Evolutionary conservation across 2,888 invertebrate species (phyloP), one percentile per base, ranked within the genome.

Genomic region (Caenorhabditis zanzibari): DNA sequence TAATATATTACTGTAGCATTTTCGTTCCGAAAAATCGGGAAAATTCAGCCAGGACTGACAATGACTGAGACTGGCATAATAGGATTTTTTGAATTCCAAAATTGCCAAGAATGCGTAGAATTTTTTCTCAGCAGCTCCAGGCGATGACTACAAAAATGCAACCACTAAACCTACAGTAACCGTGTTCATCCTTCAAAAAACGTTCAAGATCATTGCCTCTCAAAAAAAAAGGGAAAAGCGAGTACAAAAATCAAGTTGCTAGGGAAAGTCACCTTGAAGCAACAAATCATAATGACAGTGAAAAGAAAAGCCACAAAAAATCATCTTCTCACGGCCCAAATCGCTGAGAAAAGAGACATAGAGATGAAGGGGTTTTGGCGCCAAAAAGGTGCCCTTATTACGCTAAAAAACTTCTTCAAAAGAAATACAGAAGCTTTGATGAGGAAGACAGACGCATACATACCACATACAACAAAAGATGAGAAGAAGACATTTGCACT

Each of bases 401-500:
- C 44, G 58, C 28, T 71, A 26, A 49, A 72, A 59, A 22, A 41
- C 22, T 28, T 2, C 52, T 56, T 56, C 44, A 38, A 58, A 41
- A n/a, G 54, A 35, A 71, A 71, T 26, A 58, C 69, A 54, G 26
- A 54, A 69, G 22, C 38, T 38, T 6, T 38, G 41, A 52, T 35
- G 38, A 32, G 19, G 32, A 68, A 54, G 54, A 68, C 24, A 24
- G 6, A 6, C n/a, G 22, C 9, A 24, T 9, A 22, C 9, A 35
- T 22, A 52, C n/a, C 49, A 52, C 14, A 32, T 6, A n/a, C 12
- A 32, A n/a, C n/a, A n/a, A n/a, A 32, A 26, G 47, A 32, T 1
- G n/a, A 16, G n/a, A 26, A 47, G 52, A 35, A 49, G 66, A 66
- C 49, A 66, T 52, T 68, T 68, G 68, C 68, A 68, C 68, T 68